A percentile compares a stretch with the other conserved stretches of the same genome.
These are phyloP conservation scores for Dinoponera quadriceps DNA, from an alignment of 1,140 invertebrate genomes.

Conservation along the genomic window DNA sequence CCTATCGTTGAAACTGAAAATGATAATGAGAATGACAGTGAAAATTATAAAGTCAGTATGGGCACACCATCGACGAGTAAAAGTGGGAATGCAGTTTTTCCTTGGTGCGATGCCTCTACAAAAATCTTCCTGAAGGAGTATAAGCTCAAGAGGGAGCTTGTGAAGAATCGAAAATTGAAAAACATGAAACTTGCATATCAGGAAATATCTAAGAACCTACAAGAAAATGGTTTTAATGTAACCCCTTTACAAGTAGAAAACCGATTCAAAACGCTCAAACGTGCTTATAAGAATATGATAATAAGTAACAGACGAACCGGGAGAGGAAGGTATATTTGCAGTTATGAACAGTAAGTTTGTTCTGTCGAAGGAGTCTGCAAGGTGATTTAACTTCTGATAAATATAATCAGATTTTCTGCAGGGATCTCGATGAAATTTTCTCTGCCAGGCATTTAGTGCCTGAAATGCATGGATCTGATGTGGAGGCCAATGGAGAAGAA, in stretches of 20 bases:
- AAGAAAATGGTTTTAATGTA: conserved; percentile 18
- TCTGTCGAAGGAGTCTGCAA: not conserved
- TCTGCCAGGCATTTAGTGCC: not conserved
- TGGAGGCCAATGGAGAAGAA: conserved; percentile 3
- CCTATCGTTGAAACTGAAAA: not conserved
- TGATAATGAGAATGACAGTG: not conserved
- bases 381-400: not conserved
- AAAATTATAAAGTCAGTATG: not conserved
- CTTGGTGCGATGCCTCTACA: conserved; percentile 38
- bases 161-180: conserved; percentile 27
- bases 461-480: conserved; percentile 5
- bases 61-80: conserved; percentile 26
- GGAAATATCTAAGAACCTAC: conserved; percentile 24
- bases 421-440: conserved; percentile 43
- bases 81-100: conserved; percentile 27
- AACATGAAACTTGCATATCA: conserved; percentile 47
- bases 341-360: conserved; percentile 41
- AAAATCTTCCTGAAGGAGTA: conserved; percentile 43
- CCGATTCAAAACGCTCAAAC: conserved; percentile 42
- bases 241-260: conserved; percentile 43
- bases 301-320: conserved; percentile 36
- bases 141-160: conserved; percentile 36
- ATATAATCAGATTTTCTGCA: not conserved
- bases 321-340: conserved; percentile 44
- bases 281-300: conserved; percentile 53